These are phyloP conservation scores for Hydrophis major DNA, from an alignment of 2,797 vertebrate genomes.

Conservation along the genomic window DNA sequence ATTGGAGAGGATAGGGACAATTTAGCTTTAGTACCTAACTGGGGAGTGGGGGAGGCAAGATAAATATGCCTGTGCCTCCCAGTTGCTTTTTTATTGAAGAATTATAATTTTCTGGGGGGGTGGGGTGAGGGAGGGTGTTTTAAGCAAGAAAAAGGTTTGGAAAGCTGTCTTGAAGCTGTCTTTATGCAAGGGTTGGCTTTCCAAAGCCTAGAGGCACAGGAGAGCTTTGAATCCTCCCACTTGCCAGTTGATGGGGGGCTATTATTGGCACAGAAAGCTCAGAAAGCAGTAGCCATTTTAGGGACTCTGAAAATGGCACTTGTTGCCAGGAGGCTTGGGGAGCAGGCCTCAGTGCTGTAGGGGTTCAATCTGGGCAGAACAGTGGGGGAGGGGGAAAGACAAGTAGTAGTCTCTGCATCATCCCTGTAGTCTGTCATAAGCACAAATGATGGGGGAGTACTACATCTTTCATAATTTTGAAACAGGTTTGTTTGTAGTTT, in stretches of 20 bases:
- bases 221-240: not conserved
- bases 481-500: not conserved
- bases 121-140: not conserved
- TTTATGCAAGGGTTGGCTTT: not conserved
- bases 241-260: not conserved
- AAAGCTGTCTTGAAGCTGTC: not conserved
- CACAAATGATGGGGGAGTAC: not conserved
- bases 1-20: not conserved
- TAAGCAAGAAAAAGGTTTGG: not conserved
- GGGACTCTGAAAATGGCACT: not conserved
- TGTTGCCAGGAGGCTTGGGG: not conserved
- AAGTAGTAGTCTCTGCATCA: too few species aligned
- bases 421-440: too few species aligned
- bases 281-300: not conserved
- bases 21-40: not conserved
- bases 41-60: not conserved
- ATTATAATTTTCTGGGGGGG: not conserved
- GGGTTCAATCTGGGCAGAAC: not conserved
- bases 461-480: not conserved
- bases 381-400: too few species aligned
- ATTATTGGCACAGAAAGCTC: not conserved
- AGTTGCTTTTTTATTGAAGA: not conserved
- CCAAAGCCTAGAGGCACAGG: not conserved
- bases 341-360: not conserved
- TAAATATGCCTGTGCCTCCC: not conserved